phyloP scores from a whole-genome alignment of 2,888 invertebrate species.

The Tethea ocularis region DNA sequence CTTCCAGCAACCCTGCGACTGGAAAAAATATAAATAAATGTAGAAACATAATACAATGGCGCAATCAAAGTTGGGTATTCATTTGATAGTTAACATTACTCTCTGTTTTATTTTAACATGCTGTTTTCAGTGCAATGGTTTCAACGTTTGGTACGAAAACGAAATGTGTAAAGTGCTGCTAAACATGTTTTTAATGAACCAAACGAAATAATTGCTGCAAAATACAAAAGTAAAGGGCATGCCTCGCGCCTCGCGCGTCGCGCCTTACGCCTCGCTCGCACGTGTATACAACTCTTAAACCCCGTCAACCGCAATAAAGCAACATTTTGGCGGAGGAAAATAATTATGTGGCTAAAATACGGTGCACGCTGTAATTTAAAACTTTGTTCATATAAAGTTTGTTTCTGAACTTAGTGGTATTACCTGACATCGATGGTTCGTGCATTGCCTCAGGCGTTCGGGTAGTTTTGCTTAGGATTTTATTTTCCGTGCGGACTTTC shows the following conservation, averaged over 20 bases:
- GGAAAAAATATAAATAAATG: no score
- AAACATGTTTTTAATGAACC: neutral
- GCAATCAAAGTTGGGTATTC: no score
- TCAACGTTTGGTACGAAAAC: neutral
- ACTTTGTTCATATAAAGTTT: neutral
- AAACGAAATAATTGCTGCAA: neutral
- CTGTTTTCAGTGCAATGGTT: no score
- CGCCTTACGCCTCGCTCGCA: neutral
- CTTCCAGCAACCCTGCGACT: no score
- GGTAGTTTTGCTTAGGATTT: neutral
- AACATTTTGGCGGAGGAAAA: neutral
- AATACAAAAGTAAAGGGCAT: neutral
- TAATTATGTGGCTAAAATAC: conserved; percentile 1
- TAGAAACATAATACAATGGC: no score
- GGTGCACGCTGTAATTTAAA: neutral
- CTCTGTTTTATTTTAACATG: no score
- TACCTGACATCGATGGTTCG: neutral
- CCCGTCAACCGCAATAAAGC: neutral
- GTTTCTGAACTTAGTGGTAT: neutral
- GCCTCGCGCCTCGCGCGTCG: neutral
- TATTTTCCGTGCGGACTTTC: no score
- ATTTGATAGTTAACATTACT: no score
- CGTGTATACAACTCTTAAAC: neutral
- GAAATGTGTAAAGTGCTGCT: neutral
- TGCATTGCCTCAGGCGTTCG: neutral